Conservation (phyloP, 2,888 invertebrate species). For the Sarcophaga rosellei region DNA sequence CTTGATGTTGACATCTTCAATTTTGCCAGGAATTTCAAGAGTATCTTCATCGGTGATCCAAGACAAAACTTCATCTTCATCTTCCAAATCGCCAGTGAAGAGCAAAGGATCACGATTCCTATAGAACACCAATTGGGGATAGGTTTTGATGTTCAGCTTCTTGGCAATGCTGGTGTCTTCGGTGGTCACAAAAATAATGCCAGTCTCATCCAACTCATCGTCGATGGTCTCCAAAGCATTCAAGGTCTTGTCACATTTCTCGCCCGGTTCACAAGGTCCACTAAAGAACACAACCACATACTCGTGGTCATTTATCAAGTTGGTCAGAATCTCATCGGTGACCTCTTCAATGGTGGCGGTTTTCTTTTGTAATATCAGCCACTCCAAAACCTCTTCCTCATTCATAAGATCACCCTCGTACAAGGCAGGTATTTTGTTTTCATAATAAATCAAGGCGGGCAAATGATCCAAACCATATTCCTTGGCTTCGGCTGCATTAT, state of each 20-base stretch:
- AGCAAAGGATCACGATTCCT: slow-evolving; percentile 94
- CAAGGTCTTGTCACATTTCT: slow-evolving; percentile 92
- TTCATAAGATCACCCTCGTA: slow-evolving; percentile 96
- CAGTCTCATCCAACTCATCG: slow-evolving; percentile 95
- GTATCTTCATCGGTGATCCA: slow-evolving; percentile 96
- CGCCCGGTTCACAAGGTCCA: slow-evolving; percentile 93
- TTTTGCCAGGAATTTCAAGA: slow-evolving; percentile 94
- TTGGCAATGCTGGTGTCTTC: slow-evolving; percentile 91
- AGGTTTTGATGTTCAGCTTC: slow-evolving; percentile 91
- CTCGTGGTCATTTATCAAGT: slow-evolving; percentile 93
- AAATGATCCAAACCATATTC: slow-evolving; percentile 95
- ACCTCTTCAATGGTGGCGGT: slow-evolving; percentile 97
- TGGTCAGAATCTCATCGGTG: slow-evolving; percentile 93
- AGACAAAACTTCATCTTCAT: slow-evolving; percentile 94
- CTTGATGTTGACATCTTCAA: slow-evolving; percentile 94
- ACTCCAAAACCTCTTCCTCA: slow-evolving; percentile 94
- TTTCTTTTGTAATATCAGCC: slow-evolving; percentile 91
- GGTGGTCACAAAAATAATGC: slow-evolving; percentile 96
- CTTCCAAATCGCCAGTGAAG: slow-evolving; percentile 92
- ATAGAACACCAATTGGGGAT: slow-evolving; percentile 94
- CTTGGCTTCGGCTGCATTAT: slow-evolving; percentile 94
- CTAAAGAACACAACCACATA: slow-evolving; percentile 97
- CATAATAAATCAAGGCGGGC: slow-evolving; percentile 91
- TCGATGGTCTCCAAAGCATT: slow-evolving; percentile 95
- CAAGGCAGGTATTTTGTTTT: slow-evolving; percentile 94